phyloP scores from a whole-genome alignment of 2,888 invertebrate genomes.

The Argyresthia albistria region DNA sequence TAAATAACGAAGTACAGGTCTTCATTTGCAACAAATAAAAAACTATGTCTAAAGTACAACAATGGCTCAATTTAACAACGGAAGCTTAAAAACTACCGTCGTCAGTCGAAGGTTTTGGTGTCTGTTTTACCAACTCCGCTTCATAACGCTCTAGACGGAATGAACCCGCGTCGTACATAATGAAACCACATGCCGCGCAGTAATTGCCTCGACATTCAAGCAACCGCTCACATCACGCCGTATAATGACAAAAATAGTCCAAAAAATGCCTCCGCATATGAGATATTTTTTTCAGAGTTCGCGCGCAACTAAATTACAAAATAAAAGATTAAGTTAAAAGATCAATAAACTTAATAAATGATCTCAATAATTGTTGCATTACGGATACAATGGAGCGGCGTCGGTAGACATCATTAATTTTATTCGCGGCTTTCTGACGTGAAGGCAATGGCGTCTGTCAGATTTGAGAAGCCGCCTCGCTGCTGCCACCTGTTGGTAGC shows the following conservation, averaged over 20 bases:
- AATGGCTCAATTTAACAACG: constrained; percentile 65
- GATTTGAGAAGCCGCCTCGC: constrained; percentile 63
- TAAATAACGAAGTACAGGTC: background rate
- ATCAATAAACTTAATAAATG: constrained; percentile 74
- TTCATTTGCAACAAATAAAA: background rate
- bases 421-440: constrained; percentile 70
- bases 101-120: constrained; percentile 50
- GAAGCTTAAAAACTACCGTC: constrained; percentile 57
- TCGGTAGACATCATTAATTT: constrained; percentile 72
- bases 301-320: constrained; percentile 71
- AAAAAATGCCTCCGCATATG: constrained; percentile 68
- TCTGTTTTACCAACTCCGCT: constrained; percentile 49
- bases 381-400: constrained; percentile 71
- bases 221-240: constrained; percentile 68
- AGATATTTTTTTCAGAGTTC: constrained; percentile 67
- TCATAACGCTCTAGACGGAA: constrained; percentile 59
- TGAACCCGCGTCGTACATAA: constrained; percentile 57
- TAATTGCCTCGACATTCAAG: constrained; percentile 71
- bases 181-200: constrained; percentile 70
- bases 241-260: constrained; percentile 73
- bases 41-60: constrained; percentile 34
- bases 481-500: constrained; percentile 73
- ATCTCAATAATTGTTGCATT: constrained; percentile 73
- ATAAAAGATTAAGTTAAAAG: constrained; percentile 73
- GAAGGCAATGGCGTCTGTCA: constrained; percentile 70